Percentiles rank a stretch among this genome's conserved stretches.
Conservation (phyloP, 2,113 vertebrate genomes). For the Nematolebias whitei region DNA sequence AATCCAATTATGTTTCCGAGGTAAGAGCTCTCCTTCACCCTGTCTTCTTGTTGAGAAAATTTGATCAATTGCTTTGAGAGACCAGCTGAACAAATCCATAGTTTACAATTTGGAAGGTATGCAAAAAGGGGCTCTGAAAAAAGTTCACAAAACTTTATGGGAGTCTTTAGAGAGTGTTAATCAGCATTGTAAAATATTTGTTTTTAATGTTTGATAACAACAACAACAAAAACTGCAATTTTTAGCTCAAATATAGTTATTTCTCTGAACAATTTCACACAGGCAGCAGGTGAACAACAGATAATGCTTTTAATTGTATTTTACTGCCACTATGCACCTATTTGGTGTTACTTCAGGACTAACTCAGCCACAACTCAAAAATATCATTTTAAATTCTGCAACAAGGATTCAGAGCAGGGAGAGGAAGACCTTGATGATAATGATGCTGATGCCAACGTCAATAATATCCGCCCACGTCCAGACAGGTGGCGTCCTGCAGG, state of each 20-base stretch:
- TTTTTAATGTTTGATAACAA: constrained; percentile 7
- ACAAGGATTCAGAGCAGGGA: constrained; percentile 47
- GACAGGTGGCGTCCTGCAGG: constrained; percentile 67
- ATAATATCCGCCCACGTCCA: constrained; percentile 56
- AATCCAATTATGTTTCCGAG: too few relatives aligned
- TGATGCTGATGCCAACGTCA: constrained; percentile 47
- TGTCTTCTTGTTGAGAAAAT: too few relatives aligned
- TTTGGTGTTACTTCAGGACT: constrained; percentile 12
- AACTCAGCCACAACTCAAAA: constrained; percentile 10
- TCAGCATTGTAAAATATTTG: not conserved
- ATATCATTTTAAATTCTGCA: constrained; percentile 36
- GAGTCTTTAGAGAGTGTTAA: too few relatives aligned
- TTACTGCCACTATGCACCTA: not conserved
- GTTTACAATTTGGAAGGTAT: too few relatives aligned
- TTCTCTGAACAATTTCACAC: not conserved
- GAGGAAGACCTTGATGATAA: constrained; percentile 52
- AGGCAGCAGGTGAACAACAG: constrained; percentile 3
- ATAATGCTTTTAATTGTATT: not conserved
- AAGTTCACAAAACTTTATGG: too few relatives aligned
- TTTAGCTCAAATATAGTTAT: not conserved
- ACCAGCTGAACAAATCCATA: too few relatives aligned
- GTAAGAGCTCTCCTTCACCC: too few relatives aligned
- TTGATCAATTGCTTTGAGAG: too few relatives aligned
- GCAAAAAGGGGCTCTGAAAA: too few relatives aligned
- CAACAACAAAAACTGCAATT: not conserved